These are phyloP conservation scores for Ridgeia piscesae DNA, from an alignment of 1,140 invertebrate species.

Conservation along the genomic window DNA sequence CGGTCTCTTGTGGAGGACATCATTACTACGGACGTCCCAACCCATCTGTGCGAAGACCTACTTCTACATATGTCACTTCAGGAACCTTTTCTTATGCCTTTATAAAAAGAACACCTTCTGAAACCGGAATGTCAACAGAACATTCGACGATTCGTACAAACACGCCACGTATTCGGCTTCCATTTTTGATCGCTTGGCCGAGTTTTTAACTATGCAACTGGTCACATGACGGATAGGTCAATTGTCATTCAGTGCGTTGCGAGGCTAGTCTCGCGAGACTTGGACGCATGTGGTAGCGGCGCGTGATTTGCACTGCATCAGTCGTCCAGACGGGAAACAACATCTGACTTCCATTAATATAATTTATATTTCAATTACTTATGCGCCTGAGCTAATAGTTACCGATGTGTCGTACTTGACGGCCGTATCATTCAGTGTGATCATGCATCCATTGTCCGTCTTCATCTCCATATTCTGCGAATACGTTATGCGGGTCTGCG, in stretches of 20 bases:
- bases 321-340: neutral
- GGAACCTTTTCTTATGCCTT: no score
- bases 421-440: neutral
- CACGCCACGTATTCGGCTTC: no score
- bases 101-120: no score
- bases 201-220: no score
- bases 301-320: neutral
- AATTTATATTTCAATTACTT: neutral
- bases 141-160: no score
- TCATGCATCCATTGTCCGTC: neutral
- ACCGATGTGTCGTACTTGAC: neutral
- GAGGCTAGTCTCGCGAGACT: neutral
- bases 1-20: no score
- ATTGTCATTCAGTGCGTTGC: neutral
- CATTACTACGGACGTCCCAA: no score
- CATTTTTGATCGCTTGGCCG: no score
- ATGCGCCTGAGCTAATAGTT: neutral
- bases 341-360: slow-evolving; percentile 6
- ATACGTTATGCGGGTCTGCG: neutral
- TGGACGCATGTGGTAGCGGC: neutral
- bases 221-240: no score
- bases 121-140: no score
- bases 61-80: no score
- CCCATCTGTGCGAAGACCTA: no score
- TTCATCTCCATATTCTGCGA: neutral